Evolutionary conservation across 2,113 vertebrate genomes (phyloP), one percentile per base, ranked within the genome.

Genomic region (Dipodomys ordii): DNA sequence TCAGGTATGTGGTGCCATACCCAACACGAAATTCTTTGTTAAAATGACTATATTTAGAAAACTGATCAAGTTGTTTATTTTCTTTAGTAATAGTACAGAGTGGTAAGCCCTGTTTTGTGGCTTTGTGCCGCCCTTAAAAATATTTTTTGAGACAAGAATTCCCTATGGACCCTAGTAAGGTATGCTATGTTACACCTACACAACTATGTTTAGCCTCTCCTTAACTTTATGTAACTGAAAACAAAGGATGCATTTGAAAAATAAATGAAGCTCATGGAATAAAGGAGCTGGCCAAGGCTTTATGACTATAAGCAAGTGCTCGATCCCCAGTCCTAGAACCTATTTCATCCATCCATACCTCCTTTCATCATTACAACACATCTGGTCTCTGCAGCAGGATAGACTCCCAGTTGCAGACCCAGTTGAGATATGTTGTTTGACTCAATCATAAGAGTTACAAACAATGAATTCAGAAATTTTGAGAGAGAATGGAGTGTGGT

Each of bases 161-260:
- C 32, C 8, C 20, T 74, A 57, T 57, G 49, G 49, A 49, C 49
- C 49, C 9, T 11, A 49, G 49, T 49, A 49, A 57, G 53, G 15
- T 57, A 57, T 57, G 53, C 53, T 57, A 13, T 13, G 12, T 57
- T 57, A 57, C 15, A 18, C 53, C 53, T 16, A 57, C 15, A 57
- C 53, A 57, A 57, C 53, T 57, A 57, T 4, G 53, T 13, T 20
- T 46, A 35, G 49, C n/a, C 9, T 57, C n/a, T 35, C 32, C 83
- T 62, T 87, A 78, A 74, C 53, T 96, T 95, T 86, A 62, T 69
- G 3, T 91, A 85, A 92, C 53, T 86, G 67, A 93, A 88, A 91
- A 88, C 30, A n/a, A 95, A 64, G n/a, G 57, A 6, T 85, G 86
- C 28, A 81, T 72, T 35, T 90, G 35, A 91, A 93, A 94, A 20